These are phyloP conservation scores for Tringa solitaria DNA, from an alignment of 2,113 vertebrate species.

Conservation along the genomic window DNA sequence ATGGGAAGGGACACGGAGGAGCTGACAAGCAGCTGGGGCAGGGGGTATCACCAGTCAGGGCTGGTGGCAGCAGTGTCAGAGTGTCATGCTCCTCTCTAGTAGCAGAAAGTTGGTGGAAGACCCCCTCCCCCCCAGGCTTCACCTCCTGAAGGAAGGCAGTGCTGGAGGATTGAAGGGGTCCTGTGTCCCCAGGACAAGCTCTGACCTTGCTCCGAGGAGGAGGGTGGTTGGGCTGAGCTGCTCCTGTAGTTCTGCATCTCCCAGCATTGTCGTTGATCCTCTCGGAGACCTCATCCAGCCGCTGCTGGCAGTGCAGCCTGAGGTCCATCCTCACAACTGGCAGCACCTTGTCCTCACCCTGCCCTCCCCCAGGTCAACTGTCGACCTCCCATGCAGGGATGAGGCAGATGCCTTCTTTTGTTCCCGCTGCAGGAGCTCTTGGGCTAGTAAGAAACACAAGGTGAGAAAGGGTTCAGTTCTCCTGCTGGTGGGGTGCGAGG, in stretches of 20 bases:
- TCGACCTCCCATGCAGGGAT: rapidly evolving
- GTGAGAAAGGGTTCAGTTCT: not conserved
- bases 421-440: slow-evolving; percentile 43
- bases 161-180: not conserved
- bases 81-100: not conserved
- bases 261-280: not conserved
- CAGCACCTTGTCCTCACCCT: not conserved
- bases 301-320: not conserved
- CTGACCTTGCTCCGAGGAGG: rapidly evolving
- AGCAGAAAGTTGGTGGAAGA: not conserved
- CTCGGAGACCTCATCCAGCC: not conserved
- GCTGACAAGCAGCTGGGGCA: rapidly evolving
- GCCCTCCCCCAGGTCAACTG: rapidly evolving
- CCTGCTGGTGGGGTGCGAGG: not conserved
- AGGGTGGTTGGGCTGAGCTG: not conserved
- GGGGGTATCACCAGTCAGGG: not conserved
- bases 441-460: slow-evolving; percentile 29
- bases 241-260: not conserved
- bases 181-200: rapidly evolving
- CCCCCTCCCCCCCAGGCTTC: not conserved
- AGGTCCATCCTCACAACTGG: not conserved
- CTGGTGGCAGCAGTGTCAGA: not conserved
- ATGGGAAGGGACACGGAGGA: not conserved
- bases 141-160: not conserved
- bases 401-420: not conserved